Evolutionary conservation across 2,797 vertebrate genomes (phyloP).

Genomic region (Diceros bicornis): DNA sequence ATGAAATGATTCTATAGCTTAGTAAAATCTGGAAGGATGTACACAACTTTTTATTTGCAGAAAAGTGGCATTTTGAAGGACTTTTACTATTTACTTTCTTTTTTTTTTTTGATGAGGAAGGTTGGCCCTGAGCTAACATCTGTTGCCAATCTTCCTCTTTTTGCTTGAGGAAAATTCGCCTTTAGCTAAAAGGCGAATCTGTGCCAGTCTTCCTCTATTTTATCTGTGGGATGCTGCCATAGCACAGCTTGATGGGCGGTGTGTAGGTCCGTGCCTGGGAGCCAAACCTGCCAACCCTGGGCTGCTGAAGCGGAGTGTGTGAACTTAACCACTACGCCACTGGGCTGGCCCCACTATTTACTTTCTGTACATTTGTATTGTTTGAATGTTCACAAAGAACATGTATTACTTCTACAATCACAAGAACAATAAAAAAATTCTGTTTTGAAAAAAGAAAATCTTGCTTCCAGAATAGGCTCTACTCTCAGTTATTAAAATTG

Average conservation of each 20-base stretch:
- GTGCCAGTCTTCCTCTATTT: too few species aligned
- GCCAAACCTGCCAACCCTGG: too few species aligned
- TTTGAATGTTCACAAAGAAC: conserved; percentile 46
- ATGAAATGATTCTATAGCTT: conserved; percentile 46
- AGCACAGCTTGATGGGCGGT: too few species aligned
- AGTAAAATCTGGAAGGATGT: conserved; percentile 6
- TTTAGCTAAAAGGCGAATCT: too few species aligned
- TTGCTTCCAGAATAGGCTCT: neutral
- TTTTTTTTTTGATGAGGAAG: too few species aligned
- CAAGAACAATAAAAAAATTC: conserved; percentile 22
- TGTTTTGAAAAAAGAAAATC: conserved; percentile 19
- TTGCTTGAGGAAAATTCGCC: too few species aligned
- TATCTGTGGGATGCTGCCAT: too few species aligned
- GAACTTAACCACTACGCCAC: too few species aligned
- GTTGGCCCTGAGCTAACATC: too few species aligned
- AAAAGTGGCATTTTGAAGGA: neutral
- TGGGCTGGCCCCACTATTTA: neutral
- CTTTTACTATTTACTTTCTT: conserved; percentile 13
- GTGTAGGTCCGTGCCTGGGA: too few species aligned
- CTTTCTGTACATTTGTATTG: conserved; percentile 11
- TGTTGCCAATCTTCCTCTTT: too few species aligned
- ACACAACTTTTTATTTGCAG: neutral
- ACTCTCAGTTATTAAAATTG: conserved; percentile 25
- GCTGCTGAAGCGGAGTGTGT: too few species aligned
- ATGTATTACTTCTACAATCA: conserved; percentile 42